Evolutionary conservation across 2,888 invertebrate species (phyloP), one percentile per base, ranked within the genome.

Genomic region (Sylvicola cinctus): DNA sequence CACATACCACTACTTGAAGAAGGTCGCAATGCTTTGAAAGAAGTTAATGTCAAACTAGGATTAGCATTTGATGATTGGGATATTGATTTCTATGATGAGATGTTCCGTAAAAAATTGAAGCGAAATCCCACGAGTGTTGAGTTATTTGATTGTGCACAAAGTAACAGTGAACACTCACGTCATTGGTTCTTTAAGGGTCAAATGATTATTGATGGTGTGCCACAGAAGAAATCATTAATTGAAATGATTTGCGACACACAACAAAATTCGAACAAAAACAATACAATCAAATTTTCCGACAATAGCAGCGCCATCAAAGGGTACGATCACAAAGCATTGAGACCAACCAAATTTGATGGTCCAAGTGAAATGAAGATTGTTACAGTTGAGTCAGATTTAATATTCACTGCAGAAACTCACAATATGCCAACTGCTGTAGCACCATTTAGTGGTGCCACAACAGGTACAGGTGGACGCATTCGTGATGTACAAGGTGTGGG

Each of bases 151-250:
- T 69, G 96, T 44, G 96, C 96, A 3, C 96, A 98, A 58, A 90
- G 90, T 20, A 95, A 95, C 54, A 91, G 93, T 55, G 96, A 98
- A 54, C 96, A 98, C 57, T 91, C 91, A 39, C 69, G 96, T 4
- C 96, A 98, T 64, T 96, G 96, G 96, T 96, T 96, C 62, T 96
- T 96, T 59, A 85, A 85, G 63, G 93, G 93, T 0, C 71, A 73
- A 49, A 73, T 91, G 62, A 56, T 84, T 32, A 64, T 93, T 32
- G 83, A 95, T 61, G 87, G 81, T 1, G 54, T 70, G 44, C 58
- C 70, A 44, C 71, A 76, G 48, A 61, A 75, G 42, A 66, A 79
- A 48, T 85, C 90, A 0, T 62, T 98, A 10, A 81, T 98, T 46
- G 76, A 84, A 49, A 81, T 91, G 78, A 87, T 98, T 32, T 80